A percentile compares a stretch with the other conserved stretches of the same genome.
phyloP scores from a whole-genome alignment of 2,888 invertebrate genomes.

The Baccha elongata region DNA sequence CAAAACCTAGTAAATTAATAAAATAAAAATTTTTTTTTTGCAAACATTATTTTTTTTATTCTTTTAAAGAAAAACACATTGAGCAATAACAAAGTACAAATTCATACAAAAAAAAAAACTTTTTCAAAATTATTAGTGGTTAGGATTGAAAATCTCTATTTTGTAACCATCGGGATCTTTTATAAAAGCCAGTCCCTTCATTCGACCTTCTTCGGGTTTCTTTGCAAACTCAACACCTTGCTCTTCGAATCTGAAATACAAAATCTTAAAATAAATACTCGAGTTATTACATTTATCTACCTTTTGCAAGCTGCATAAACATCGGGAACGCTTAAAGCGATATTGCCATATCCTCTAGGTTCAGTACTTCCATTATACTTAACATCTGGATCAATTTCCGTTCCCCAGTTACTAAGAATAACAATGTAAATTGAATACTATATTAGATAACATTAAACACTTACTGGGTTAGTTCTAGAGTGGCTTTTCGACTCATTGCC shows the following conservation, averaged over 20 bases:
- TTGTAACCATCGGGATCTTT: slow-evolving; percentile 98
- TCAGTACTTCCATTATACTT: slow-evolving; percentile 95
- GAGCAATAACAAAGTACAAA: not conserved
- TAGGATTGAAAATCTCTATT: slow-evolving; percentile 93
- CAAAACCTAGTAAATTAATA: no score
- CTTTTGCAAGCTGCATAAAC: slow-evolving; percentile 92
- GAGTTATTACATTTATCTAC: no score
- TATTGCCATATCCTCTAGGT: slow-evolving; percentile 95
- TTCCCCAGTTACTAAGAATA: slow-evolving; percentile 95
- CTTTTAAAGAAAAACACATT: not conserved
- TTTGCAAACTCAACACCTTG: slow-evolving; percentile 95
- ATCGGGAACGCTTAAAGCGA: slow-evolving; percentile 95
- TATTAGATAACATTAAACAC: slow-evolving; percentile 75
- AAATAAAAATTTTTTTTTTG: no score
- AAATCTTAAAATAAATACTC: not conserved
- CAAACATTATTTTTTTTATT: no score
- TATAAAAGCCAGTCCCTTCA: slow-evolving; percentile 97
- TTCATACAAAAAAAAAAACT: not conserved
- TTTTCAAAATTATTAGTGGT: slow-evolving; percentile 48
- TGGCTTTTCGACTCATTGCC: slow-evolving; percentile 92
- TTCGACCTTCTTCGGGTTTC: slow-evolving; percentile 94
- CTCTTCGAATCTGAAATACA: slow-evolving; percentile 86
- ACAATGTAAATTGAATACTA: not conserved
- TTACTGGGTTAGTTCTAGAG: slow-evolving; percentile 96
- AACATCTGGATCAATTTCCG: slow-evolving; percentile 90